Evolutionary conservation across 2,888 invertebrate genomes (phyloP), one percentile per base, ranked within the genome.

Genomic region (Eupsilia transversa): DNA sequence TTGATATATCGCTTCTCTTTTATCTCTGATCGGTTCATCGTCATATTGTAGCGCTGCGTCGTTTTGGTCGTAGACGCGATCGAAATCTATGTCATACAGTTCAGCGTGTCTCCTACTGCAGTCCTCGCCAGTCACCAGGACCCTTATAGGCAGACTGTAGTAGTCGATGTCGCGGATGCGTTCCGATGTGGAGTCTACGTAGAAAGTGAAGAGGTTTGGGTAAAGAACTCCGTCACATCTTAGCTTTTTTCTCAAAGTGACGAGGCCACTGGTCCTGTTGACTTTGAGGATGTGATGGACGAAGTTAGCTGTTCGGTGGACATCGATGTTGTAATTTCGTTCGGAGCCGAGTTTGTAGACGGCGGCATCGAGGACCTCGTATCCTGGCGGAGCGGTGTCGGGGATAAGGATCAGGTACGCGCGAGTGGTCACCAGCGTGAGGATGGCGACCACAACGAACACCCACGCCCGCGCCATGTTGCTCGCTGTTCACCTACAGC

Each of bases 141-240:
- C 97, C 82, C 98, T 96, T 77, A 98, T 96, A 1, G 98, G 98
- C 74, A 98, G 93, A 89, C 98, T 98, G 90, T 98, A 98, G 92
- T 98, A 98, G 91, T 98, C 98, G 80, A 98, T 98, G 85, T 98
- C 98, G 65, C 98, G 97, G 80, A 98, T 96, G 72, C 98, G 96
- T 88, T 98, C 98, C 80, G 98, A 98, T 68, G 98, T 98, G 52
- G 98, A 98, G 92, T 99, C 98, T 79, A 99, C 97, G 93, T 98
- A 98, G 91, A 98, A 97, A 7, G 98, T 98, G 92, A 99, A 98
- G 73, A 98, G 97, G 89, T 98, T 98, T 0, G 98, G 98, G 91
- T 98, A 98, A 85, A 97, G 97, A 49, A 98, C 96, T 80, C 98
- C 98, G 89, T 98, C 98, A 93, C 98, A 98, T 90, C 97, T 97